Evolutionary conservation across 2,797 vertebrate genomes (phyloP).

Genomic region (Galaxias olidus): DNA sequence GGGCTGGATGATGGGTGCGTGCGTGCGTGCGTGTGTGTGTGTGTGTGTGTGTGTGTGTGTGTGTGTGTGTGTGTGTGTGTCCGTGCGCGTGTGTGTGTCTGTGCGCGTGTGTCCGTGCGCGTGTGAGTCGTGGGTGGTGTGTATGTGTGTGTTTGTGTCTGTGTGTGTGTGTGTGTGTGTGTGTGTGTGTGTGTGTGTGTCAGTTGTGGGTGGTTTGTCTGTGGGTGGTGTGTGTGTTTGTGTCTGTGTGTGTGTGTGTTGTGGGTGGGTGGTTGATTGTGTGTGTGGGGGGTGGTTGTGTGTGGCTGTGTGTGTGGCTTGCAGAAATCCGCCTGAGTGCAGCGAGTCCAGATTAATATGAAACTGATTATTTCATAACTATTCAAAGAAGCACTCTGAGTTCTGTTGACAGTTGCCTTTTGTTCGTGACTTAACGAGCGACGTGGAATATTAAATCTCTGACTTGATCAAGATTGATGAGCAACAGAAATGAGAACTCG

Average conservation of each 20-base stretch:
- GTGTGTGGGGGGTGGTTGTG: neutral
- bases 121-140: constrained; percentile 6
- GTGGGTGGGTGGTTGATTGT: neutral
- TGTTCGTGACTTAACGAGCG: constrained; percentile 22
- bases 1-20: constrained; percentile 25
- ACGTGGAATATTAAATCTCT: neutral
- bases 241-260: no score
- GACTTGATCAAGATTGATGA: no score
- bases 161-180: no score
- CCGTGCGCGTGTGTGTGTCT: constrained; percentile 11
- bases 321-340: constrained; percentile 32
- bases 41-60: no score
- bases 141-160: constrained; percentile 3
- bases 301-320: no score
- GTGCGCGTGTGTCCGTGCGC: neutral
- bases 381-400: constrained; percentile 53
- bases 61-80: no score
- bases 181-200: neutral
- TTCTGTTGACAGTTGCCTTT: constrained; percentile 45
- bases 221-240: no score
- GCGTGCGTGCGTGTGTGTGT: no score
- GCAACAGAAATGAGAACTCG: no score
- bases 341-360: constrained; percentile 55
- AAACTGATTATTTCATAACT: constrained; percentile 68
- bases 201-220: neutral